Evolutionary conservation across 2,888 invertebrate species (phyloP), one percentile per base, ranked within the genome.

Genomic region (Apamea epomidion): DNA sequence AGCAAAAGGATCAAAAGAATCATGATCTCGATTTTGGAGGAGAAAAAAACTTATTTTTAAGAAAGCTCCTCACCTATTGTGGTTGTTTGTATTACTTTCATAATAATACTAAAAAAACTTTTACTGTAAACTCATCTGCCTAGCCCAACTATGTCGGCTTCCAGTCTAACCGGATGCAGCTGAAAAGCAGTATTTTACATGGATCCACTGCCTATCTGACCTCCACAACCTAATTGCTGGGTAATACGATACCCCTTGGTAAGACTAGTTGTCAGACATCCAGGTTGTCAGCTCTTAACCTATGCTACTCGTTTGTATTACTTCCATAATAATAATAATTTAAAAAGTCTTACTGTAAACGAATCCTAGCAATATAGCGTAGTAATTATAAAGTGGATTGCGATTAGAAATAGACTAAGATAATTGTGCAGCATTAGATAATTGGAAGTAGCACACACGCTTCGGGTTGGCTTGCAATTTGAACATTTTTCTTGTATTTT

Each of bases 341-440:
- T 37, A 1, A 74, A 60, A 29, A 18, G 42, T 60, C 18, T 48
- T 45, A 75, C 25, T 64, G 54, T 37, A 37, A 42, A 48, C 42
- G 8, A 45, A 60, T 71, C 60, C 54, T 32, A 51, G 67, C 45
- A 77, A 37, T 45, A 67, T 29, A 32, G 25, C 14, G 25, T 8
- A 32, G 14, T 76, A 29, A 42, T 77, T n/a, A 51, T 21, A 18
- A 67, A 65, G 45, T 67, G 45, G 25, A 60, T 42, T 69, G 29
- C 48, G 32, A 74, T 83, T 32, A 51, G 12, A n/a, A n/a, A 70
- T 65, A 18, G 51, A 58, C 16, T 69, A 16, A 51, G 71, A 51
- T 60, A 78, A 68, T 73, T 71, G 64, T 45, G n/a, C 16, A 37
- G 32, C 70, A 54, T 45, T 67, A 65, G 29, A 29, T 78, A 83